Percentiles rank a stretch among this genome's conserved stretches.
Evolutionary conservation across 2,797 vertebrate genomes (phyloP).

Genomic region (Propithecus perrieri): DNA sequence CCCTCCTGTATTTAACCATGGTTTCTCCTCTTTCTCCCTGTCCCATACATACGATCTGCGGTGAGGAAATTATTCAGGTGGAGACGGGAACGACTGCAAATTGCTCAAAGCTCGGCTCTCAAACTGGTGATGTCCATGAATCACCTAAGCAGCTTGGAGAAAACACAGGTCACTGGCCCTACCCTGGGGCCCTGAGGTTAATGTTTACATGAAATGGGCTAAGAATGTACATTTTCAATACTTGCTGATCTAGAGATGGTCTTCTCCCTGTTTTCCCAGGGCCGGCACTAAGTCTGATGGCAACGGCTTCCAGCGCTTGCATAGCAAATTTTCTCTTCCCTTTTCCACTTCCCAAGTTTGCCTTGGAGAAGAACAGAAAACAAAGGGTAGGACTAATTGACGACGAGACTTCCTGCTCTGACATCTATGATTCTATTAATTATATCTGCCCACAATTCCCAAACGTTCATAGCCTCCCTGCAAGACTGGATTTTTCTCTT

Average conservation of each 20-base stretch:
- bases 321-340: background rate
- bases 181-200: background rate
- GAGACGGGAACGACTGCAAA: background rate
- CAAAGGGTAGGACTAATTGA: background rate
- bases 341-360: background rate
- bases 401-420: background rate
- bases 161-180: background rate
- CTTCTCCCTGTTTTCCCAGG: background rate
- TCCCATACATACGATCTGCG: background rate
- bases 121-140: background rate
- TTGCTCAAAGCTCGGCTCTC: background rate
- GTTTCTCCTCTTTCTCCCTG: background rate
- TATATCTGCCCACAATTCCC: conserved; percentile 38
- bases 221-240: background rate
- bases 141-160: background rate
- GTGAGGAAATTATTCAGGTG: background rate
- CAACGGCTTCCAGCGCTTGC: background rate
- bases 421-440: conserved; percentile 34
- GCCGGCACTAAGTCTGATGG: background rate
- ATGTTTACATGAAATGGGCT: background rate
- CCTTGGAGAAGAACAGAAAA: background rate
- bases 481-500: conserved; percentile 34
- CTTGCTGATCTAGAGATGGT: background rate
- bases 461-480: background rate
- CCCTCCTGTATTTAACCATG: background rate